Percentiles rank a stretch among this genome's conserved stretches.
phyloP scores from a whole-genome alignment of 2,888 invertebrate species.

The Adelognathus sp. region DNA sequence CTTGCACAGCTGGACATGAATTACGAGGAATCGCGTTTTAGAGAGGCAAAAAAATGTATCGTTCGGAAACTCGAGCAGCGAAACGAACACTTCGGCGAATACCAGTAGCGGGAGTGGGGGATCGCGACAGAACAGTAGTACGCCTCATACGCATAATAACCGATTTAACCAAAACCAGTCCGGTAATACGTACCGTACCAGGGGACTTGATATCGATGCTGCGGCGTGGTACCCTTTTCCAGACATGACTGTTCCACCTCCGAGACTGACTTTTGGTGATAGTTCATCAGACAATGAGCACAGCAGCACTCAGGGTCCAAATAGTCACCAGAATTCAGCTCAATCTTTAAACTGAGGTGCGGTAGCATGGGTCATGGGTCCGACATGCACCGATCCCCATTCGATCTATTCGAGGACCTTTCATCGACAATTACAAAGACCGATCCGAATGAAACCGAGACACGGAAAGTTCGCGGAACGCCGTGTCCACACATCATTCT shows the following conservation, averaged over 20 bases:
- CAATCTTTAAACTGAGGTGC: neutral
- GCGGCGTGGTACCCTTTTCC: neutral
- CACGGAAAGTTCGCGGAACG: neutral
- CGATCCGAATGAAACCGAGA: neutral
- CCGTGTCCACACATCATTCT: constrained; percentile 5
- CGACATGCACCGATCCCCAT: neutral
- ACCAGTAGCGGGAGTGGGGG: neutral
- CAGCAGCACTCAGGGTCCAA: too few species aligned
- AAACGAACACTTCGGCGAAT: neutral
- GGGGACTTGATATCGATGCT: neutral
- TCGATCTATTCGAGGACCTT: constrained; percentile 1
- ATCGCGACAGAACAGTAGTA: neutral
- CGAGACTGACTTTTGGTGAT: too few species aligned
- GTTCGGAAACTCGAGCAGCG: neutral
- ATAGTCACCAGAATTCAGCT: too few species aligned
- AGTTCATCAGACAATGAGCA: too few species aligned
- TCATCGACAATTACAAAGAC: neutral
- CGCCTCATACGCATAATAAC: neutral
- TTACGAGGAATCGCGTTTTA: too few species aligned
- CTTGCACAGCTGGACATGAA: neutral
- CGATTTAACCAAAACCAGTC: neutral
- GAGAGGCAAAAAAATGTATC: too few species aligned
- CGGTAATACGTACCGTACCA: neutral
- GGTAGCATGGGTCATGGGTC: neutral
- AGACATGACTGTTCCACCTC: neutral